phyloP scores from a whole-genome alignment of 2,113 vertebrate genomes.

The Trichomycterus rosablanca region DNA sequence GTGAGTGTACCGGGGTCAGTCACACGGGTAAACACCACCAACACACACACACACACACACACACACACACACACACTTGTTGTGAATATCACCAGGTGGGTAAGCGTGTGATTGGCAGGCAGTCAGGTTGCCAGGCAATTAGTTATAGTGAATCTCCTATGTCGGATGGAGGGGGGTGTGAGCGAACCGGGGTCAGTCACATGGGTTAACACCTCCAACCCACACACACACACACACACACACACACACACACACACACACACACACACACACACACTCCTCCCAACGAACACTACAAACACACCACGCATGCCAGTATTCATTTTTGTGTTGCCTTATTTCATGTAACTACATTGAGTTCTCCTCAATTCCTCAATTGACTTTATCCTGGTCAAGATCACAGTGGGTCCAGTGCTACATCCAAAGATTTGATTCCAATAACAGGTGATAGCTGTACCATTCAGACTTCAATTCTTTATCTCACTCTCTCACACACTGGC shows the following conservation, averaged over 20 bases:
- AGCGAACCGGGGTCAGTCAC: conserved; percentile 44
- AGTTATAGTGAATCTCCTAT: conserved; percentile 33
- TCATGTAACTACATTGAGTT: too few species aligned
- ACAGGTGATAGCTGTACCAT: too few species aligned
- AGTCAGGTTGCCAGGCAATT: conserved; percentile 44
- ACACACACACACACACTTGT: conserved; percentile 8
- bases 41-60: conserved; percentile 25
- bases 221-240: conserved; percentile 18
- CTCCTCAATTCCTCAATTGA: too few species aligned
- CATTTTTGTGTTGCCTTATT: too few species aligned
- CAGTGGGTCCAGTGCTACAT: too few species aligned
- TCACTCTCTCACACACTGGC: too few species aligned
- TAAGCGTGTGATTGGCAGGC: conserved; percentile 41
- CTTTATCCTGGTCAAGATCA: too few species aligned
- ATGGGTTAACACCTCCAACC: conserved; percentile 49
- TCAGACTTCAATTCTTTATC: too few species aligned
- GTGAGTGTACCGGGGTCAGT: conserved; percentile 44
- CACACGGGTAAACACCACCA: conserved; percentile 46
- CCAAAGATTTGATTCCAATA: too few species aligned
- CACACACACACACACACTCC: conserved; percentile 22
- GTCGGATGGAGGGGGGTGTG: conserved; percentile 38
- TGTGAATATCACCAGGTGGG: conserved; percentile 45
- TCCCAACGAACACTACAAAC: neutral
- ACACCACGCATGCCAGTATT: too few species aligned
- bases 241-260: conserved; percentile 14